phyloP scores from a whole-genome alignment of 2,888 invertebrate genomes.

The Quadroppia sp. region DNA sequence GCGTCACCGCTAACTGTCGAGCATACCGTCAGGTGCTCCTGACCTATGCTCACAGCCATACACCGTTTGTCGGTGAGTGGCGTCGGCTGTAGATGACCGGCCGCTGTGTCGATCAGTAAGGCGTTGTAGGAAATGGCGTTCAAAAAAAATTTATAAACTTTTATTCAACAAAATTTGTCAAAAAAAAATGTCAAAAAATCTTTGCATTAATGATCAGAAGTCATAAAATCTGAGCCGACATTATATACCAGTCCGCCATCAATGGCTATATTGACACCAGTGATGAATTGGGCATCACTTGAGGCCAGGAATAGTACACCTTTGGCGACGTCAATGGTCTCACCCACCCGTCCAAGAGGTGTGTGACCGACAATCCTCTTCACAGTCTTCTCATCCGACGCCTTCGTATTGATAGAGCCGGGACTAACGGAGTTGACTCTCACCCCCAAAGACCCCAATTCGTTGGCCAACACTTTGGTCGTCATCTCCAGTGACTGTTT shows the following conservation, averaged over 20 bases:
- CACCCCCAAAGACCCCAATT: slow-evolving; percentile 33
- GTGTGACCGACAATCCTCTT: neutral
- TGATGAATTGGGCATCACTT: slow-evolving; percentile 37
- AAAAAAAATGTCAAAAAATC: no score
- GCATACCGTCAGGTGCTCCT: no score
- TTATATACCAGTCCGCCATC: slow-evolving; percentile 29
- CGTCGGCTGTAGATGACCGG: no score
- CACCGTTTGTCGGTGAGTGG: no score
- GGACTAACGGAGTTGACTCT: slow-evolving; percentile 37
- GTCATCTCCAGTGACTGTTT: neutral
- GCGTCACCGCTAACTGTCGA: no score
- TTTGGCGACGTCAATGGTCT: slow-evolving; percentile 36
- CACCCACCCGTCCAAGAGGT: slow-evolving; percentile 19
- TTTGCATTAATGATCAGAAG: no score
- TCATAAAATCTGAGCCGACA: neutral
- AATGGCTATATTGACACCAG: slow-evolving; percentile 7
- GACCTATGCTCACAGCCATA: no score
- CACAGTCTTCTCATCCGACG: neutral
- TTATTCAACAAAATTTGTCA: no score
- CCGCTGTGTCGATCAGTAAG: no score
- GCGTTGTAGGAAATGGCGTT: no score
- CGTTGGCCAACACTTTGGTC: slow-evolving; percentile 16
- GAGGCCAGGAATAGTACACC: slow-evolving; percentile 16
- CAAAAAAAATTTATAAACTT: no score
- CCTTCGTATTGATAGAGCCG: slow-evolving; percentile 17